phyloP scores from a whole-genome alignment of 1,140 invertebrate species.

The Drosophila fuyamai region DNA sequence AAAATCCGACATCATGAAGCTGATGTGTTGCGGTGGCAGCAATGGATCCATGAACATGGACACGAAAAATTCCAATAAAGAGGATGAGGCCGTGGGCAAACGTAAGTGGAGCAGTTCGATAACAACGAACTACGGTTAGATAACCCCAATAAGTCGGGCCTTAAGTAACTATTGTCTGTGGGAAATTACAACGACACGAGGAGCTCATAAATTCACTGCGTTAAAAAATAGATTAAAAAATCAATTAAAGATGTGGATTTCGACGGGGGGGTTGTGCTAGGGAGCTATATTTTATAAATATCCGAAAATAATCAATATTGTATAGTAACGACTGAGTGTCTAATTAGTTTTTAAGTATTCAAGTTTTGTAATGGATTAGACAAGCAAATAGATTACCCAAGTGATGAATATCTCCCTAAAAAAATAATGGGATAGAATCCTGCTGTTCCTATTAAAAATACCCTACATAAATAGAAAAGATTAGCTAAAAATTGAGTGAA shows the following conservation, averaged over 20 bases:
- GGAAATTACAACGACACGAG: not conserved
- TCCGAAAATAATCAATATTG: no score
- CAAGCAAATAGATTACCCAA: no score
- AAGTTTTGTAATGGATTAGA: no score
- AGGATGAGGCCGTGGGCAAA: slow-evolving; percentile 41
- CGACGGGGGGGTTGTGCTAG: not conserved
- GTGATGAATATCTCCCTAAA: no score
- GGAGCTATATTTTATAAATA: no score
- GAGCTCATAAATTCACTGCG: not conserved
- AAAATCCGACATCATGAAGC: slow-evolving; percentile 29
- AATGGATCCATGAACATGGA: slow-evolving; percentile 43
- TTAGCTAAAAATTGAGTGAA: not conserved
- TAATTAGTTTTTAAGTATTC: no score
- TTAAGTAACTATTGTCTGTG: slow-evolving; percentile 8
- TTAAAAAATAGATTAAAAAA: slow-evolving; percentile 9
- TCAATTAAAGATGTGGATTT: not conserved
- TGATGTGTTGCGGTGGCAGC: slow-evolving; percentile 33
- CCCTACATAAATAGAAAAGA: not conserved
- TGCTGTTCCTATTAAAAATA: no score
- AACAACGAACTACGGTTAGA: slow-evolving; percentile 13
- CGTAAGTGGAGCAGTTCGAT: slow-evolving; percentile 36
- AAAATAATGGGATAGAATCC: no score
- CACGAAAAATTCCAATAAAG: slow-evolving; percentile 32
- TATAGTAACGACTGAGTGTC: no score
- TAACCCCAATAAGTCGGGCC: slow-evolving; percentile 18